Conservation (phyloP, 2,113 vertebrate genomes). For the Elgaria multicarinata region DNA sequence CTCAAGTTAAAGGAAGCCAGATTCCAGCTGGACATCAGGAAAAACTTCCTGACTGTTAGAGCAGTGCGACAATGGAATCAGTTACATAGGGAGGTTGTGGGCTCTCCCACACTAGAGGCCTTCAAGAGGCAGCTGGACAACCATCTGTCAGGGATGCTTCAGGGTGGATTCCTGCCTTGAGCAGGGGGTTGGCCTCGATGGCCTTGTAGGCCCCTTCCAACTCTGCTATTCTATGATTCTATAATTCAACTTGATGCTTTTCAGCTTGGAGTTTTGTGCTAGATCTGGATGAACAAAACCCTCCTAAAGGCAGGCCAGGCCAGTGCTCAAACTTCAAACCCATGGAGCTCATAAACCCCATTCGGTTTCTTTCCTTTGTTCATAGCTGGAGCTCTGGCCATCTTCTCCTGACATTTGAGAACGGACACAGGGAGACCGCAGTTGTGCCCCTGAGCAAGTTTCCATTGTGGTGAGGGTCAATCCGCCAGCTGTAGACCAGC, state of each 20-base stretch:
- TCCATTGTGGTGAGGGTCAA: conserved; percentile 21
- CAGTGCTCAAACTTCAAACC: not conserved
- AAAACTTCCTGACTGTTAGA: too few species aligned
- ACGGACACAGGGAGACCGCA: not conserved
- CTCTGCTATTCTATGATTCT: too few species aligned
- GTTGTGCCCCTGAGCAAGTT: not conserved
- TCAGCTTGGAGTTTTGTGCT: not conserved
- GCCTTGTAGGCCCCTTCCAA: too few species aligned
- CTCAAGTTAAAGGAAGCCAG: too few species aligned
- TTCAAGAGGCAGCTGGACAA: too few species aligned
- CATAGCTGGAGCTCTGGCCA: not conserved
- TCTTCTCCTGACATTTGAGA: not conserved
- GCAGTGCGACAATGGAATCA: too few species aligned
- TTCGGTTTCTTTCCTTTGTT: not conserved
- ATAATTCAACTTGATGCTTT: not conserved
- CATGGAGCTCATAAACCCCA: not conserved
- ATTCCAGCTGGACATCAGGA: too few species aligned
- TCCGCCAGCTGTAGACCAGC: not conserved
- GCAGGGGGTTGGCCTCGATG: too few species aligned
- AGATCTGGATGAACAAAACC: not conserved
- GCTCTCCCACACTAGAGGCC: too few species aligned
- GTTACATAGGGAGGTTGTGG: too few species aligned
- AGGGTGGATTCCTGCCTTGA: too few species aligned
- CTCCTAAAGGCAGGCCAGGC: not conserved
- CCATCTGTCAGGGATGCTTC: too few species aligned